These are phyloP conservation scores for Andrena bicolor DNA, from an alignment of 2,888 invertebrate genomes.

Conservation along the genomic window DNA sequence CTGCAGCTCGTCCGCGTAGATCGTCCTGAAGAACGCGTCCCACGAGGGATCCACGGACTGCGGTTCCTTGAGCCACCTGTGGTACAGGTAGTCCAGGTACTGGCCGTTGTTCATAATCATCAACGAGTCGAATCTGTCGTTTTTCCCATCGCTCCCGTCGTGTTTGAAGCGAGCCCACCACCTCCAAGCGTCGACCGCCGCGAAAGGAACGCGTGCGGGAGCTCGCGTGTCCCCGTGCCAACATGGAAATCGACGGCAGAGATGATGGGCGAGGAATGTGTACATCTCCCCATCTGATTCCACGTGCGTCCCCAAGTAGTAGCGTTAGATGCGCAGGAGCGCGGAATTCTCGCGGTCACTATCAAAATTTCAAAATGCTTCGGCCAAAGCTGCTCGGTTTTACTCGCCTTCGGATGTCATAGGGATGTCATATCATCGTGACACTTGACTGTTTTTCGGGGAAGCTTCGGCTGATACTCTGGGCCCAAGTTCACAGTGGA, in stretches of 20 bases:
- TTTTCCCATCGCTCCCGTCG: constrained; percentile 5
- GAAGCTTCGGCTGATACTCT: not conserved
- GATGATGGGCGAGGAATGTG: not conserved
- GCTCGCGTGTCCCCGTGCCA: not conserved
- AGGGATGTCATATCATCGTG: constrained; percentile 10
- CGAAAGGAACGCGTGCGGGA: not conserved
- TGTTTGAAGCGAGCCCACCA: constrained; percentile 23
- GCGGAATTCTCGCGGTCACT: not conserved
- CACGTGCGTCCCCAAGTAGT: not conserved
- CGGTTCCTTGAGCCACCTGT: constrained; percentile 75
- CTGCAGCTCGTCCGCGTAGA: constrained; percentile 11
- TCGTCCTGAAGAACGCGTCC: constrained; percentile 74
- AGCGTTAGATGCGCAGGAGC: too few species aligned
- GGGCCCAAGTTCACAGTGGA: not conserved
- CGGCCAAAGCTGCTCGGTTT: not conserved
- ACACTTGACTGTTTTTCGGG: constrained; percentile 31
- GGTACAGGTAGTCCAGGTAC: constrained; percentile 80
- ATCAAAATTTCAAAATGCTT: constrained; percentile 5
- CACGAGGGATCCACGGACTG: constrained; percentile 76
- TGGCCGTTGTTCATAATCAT: constrained; percentile 75
- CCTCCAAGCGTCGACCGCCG: not conserved
- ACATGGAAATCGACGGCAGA: not conserved
- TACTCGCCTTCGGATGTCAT: not conserved
- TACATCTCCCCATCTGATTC: constrained; percentile 61
- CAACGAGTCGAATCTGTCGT: constrained; percentile 60